Conservation (phyloP, 2,797 vertebrate genomes). For the Sternotherus odoratus region DNA sequence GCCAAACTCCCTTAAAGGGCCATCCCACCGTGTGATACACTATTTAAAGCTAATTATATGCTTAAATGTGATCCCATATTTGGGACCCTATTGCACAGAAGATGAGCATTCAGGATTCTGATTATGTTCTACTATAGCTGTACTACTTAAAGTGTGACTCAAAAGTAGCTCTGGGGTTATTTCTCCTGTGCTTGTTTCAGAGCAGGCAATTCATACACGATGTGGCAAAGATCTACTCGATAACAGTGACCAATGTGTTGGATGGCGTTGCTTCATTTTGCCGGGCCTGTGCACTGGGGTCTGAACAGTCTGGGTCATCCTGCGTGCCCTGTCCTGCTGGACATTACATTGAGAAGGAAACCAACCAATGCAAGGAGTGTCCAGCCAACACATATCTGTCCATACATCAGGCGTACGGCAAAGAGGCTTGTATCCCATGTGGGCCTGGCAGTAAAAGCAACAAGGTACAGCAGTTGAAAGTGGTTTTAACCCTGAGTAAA, state of each 20-base stretch:
- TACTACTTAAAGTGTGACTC: not conserved
- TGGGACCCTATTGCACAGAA: not conserved
- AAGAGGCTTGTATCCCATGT: slow-evolving; percentile 89
- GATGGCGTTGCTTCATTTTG: slow-evolving; percentile 92
- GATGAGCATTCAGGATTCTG: not conserved
- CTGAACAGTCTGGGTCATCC: slow-evolving; percentile 85
- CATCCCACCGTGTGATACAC: not conserved
- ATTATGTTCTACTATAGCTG: accelerated
- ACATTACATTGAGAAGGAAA: slow-evolving; percentile 91
- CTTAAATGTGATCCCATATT: accelerated
- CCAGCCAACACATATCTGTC: slow-evolving; percentile 90
- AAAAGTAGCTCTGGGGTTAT: not conserved
- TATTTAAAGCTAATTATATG: accelerated
- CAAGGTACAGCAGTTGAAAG: slow-evolving; percentile 75
- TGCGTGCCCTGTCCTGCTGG: slow-evolving; percentile 94
- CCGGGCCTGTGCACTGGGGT: slow-evolving; percentile 90
- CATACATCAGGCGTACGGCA: slow-evolving; percentile 86
- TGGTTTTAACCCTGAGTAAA: not conserved
- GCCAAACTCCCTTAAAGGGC: not conserved
- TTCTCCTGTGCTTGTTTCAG: slow-evolving; percentile 79
- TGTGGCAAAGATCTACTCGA: slow-evolving; percentile 92
- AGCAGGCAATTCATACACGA: slow-evolving; percentile 89
- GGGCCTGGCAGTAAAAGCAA: slow-evolving; percentile 93
- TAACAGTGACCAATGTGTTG: slow-evolving; percentile 89
- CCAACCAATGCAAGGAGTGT: slow-evolving; percentile 92